phyloP scores from a whole-genome alignment of 2,797 vertebrate species.

The Platalea minor region DNA sequence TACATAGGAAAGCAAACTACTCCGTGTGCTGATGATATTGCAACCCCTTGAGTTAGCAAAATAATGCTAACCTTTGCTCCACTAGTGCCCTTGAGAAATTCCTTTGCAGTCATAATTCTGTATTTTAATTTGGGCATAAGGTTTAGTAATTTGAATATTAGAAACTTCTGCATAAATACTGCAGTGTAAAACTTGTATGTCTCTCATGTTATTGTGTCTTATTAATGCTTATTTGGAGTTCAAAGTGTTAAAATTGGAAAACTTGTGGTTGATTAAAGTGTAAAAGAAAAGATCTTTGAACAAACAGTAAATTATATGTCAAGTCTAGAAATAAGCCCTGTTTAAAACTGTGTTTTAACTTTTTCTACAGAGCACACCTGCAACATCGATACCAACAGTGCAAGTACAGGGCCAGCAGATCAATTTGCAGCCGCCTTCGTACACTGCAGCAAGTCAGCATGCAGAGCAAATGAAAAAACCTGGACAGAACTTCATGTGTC shows the following conservation, averaged over 20 bases:
- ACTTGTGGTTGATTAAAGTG: not conserved
- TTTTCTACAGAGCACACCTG: conserved; percentile 80
- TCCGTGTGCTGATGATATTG: not conserved
- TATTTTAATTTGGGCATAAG: not conserved
- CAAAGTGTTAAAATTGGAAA: not conserved
- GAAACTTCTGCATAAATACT: not conserved
- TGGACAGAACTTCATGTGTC: conserved; percentile 98
- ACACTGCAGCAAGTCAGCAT: conserved; percentile 78
- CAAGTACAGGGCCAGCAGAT: conserved; percentile 80
- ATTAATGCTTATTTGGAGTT: not conserved
- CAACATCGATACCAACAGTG: conserved; percentile 80
- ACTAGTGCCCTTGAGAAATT: not conserved
- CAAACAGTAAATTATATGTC: not conserved
- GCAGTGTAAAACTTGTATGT: not conserved
- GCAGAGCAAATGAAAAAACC: conserved; percentile 88
- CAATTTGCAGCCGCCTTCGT: conserved; percentile 79
- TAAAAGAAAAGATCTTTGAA: not conserved
- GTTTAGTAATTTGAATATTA: not conserved
- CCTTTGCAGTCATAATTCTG: not conserved
- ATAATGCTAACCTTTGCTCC: not conserved
- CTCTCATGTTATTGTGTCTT: not conserved
- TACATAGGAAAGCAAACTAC: not conserved
- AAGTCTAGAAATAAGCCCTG: not conserved
- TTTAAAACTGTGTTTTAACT: conserved; percentile 59
- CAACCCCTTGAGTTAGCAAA: not conserved